A percentile compares a stretch with the other conserved stretches of the same genome.
Conservation (phyloP, 2,797 vertebrate species). For the Myotis vivesi region DNA sequence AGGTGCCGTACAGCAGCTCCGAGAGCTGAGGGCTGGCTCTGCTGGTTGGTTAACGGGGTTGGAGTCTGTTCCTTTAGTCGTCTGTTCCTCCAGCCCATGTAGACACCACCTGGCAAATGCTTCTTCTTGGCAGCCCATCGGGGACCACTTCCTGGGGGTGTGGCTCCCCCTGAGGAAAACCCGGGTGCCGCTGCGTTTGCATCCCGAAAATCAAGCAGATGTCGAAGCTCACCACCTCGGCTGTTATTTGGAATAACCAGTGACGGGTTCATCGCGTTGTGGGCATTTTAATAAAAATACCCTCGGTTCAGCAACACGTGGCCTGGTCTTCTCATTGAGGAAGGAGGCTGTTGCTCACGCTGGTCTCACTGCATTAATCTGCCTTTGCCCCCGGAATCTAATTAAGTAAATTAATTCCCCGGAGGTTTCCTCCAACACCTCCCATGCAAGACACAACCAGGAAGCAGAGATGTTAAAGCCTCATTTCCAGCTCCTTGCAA, state of each 20-base stretch:
- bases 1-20: too few relatives aligned
- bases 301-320: conserved; percentile 59
- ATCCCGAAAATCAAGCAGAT: conserved; percentile 71
- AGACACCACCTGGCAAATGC: conserved; percentile 66
- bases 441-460: conserved; percentile 25
- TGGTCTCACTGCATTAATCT: conserved; percentile 70
- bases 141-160: conserved; percentile 54
- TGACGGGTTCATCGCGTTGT: conserved; percentile 56
- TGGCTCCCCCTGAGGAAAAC: conserved; percentile 62
- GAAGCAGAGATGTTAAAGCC: conserved; percentile 27
- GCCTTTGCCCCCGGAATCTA: conserved; percentile 67
- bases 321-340: conserved; percentile 69
- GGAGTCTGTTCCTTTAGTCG: conserved; percentile 33
- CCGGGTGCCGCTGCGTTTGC: conserved; percentile 42
- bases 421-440: conserved; percentile 58
- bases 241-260: conserved; percentile 68
- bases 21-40: background rate
- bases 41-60: conserved; percentile 42
- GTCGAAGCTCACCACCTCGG: conserved; percentile 58
- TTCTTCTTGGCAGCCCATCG: conserved; percentile 60
- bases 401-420: conserved; percentile 71
- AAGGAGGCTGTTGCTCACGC: conserved; percentile 68
- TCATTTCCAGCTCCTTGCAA: background rate
- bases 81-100: conserved; percentile 24
- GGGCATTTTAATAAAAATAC: conserved; percentile 73